A percentile compares a stretch with the other conserved stretches of the same genome.
These are phyloP conservation scores for Rhimphoctona megacephalus DNA, from an alignment of 2,888 invertebrate genomes.

Conservation along the genomic window DNA sequence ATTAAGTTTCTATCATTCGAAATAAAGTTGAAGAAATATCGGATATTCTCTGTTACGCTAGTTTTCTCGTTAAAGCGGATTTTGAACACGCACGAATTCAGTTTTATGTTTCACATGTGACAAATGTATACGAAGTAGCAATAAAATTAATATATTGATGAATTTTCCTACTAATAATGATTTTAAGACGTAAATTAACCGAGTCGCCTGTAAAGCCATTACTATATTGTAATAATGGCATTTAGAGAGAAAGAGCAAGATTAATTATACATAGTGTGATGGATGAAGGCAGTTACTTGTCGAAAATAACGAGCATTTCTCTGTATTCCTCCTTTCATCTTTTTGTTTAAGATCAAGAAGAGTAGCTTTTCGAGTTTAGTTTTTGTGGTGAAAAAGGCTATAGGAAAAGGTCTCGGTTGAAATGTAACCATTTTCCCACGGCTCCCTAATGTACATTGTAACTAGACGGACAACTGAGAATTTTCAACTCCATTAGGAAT, in stretches of 20 bases:
- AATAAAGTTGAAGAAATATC: not conserved
- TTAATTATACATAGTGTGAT: constrained; percentile 39
- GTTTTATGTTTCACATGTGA: not conserved
- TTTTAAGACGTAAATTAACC: constrained; percentile 12
- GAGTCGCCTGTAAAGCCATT: constrained; percentile 32
- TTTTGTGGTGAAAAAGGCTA: constrained; percentile 20
- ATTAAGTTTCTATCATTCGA: not conserved
- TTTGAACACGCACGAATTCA: not conserved
- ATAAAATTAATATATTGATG: not conserved
- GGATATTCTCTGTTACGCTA: not conserved
- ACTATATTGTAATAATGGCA: constrained; percentile 38
- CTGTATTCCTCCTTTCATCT: constrained; percentile 27
- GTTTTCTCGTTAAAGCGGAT: not conserved
- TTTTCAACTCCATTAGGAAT: constrained; percentile 61
- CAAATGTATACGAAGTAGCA: not conserved
- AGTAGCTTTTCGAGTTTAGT: constrained; percentile 36
- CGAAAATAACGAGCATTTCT: constrained; percentile 67
- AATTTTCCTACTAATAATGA: not conserved
- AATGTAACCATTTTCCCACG: constrained; percentile 60
- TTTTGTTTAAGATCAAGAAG: constrained; percentile 30
- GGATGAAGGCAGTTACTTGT: constrained; percentile 64
- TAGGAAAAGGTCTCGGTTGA: not conserved
- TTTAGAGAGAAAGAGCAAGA: constrained; percentile 38
- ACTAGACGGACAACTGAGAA: constrained; percentile 33
- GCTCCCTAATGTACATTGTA: constrained; percentile 4